These are phyloP conservation scores for Micromys minutus DNA, from an alignment of 2,113 vertebrate species.

Conservation along the genomic window DNA sequence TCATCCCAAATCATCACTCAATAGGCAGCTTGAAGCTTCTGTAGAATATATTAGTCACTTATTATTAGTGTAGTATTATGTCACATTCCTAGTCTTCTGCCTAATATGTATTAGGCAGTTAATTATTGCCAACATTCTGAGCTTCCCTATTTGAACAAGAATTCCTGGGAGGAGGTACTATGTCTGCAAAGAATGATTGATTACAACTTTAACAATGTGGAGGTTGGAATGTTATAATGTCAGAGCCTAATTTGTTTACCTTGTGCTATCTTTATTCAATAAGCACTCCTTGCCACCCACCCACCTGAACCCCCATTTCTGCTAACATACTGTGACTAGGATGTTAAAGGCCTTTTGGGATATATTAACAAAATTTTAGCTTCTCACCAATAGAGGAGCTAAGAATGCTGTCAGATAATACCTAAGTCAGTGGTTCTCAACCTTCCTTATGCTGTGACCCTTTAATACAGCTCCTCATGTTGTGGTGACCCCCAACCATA, in stretches of 20 bases:
- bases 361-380: not conserved
- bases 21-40: rapidly evolving
- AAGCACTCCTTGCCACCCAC: not conserved
- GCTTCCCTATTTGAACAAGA: not conserved
- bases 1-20: conserved; percentile 86
- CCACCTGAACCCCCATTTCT: not conserved
- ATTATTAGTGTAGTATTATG: conserved; percentile 69
- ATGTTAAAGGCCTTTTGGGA: not conserved
- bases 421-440: not conserved
- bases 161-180: not conserved
- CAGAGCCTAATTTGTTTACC: not conserved
- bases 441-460: not conserved
- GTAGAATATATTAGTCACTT: not conserved
- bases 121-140: conserved; percentile 8
- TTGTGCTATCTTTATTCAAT: not conserved
- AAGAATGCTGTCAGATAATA: not conserved
- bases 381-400: not conserved
- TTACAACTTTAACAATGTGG: not conserved
- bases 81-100: conserved; percentile 73
- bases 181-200: not conserved
- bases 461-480: not conserved
- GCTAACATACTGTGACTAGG: not conserved
- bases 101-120: conserved; percentile 58
- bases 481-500: not conserved
- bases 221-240: not conserved